phyloP scores from a whole-genome alignment of 2,888 invertebrate species.

The Pegoplata infirma region DNA sequence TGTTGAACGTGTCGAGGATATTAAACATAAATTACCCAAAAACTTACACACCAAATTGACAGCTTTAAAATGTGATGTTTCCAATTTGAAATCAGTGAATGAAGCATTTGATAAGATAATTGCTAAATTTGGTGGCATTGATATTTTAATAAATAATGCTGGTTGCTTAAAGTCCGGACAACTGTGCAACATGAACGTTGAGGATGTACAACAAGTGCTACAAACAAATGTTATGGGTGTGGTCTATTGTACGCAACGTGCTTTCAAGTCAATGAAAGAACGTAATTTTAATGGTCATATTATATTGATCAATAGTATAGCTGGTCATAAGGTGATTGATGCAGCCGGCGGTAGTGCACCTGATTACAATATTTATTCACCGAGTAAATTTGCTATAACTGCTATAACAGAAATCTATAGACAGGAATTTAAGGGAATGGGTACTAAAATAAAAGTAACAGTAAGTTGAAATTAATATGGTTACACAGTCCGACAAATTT shows the following conservation, averaged over 20 bases:
- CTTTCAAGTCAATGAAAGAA: slow-evolving; percentile 79
- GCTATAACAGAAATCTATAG: slow-evolving; percentile 75
- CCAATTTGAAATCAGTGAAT: slow-evolving; percentile 79
- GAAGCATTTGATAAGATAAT: slow-evolving; percentile 80
- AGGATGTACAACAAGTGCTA: slow-evolving; percentile 70
- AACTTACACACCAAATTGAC: slow-evolving; percentile 71
- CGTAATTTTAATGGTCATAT: slow-evolving; percentile 78
- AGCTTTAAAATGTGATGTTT: slow-evolving; percentile 79
- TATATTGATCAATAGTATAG: slow-evolving; percentile 78
- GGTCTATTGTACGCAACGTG: slow-evolving; percentile 78
- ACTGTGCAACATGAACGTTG: slow-evolving; percentile 66
- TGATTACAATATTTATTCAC: slow-evolving; percentile 71
- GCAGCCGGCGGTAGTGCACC: slow-evolving; percentile 52
- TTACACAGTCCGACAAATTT: not conserved
- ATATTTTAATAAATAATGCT: slow-evolving; percentile 82
- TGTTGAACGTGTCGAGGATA: slow-evolving; percentile 77
- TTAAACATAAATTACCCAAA: slow-evolving; percentile 65
- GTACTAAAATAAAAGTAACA: slow-evolving; percentile 75
- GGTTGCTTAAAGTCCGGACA: slow-evolving; percentile 74
- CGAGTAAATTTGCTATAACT: slow-evolving; percentile 74
- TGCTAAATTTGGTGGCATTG: slow-evolving; percentile 79
- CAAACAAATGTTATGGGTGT: slow-evolving; percentile 79
- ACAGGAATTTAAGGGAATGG: slow-evolving; percentile 72
- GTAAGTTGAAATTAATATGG: slow-evolving; percentile 66
- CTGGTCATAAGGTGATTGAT: slow-evolving; percentile 71